Evolutionary conservation across 2,888 invertebrate species (phyloP).

Genomic region (Ommatoiulus sabulosus): DNA sequence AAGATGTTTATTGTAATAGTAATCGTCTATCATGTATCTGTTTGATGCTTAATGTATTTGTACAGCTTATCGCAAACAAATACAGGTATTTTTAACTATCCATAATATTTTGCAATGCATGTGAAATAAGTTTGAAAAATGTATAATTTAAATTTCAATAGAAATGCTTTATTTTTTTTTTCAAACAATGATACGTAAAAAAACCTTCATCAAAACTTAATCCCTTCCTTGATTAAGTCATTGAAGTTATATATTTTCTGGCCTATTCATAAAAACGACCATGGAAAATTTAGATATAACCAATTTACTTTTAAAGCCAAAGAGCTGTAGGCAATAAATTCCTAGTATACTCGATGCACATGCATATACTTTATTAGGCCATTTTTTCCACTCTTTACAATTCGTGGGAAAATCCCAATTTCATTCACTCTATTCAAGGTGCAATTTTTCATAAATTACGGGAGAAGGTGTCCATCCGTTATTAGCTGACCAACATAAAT

Average conservation of each 20-base stretch:
- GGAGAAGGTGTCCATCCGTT: not conserved
- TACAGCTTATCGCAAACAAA: too few species aligned
- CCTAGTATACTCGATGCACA: not conserved
- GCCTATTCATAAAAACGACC: not conserved
- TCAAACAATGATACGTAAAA: not conserved
- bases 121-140: too few species aligned
- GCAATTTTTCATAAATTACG: not conserved
- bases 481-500: not conserved
- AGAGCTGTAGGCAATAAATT: not conserved
- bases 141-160: too few species aligned
- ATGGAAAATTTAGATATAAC: not conserved
- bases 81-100: too few species aligned
- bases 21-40: too few species aligned
- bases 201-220: not conserved
- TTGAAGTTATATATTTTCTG: not conserved
- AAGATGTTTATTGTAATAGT: too few species aligned
- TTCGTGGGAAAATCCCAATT: conserved; percentile 1
- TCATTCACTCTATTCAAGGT: not conserved
- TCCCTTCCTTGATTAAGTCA: not conserved
- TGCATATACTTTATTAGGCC: not conserved
- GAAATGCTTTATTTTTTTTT: not conserved
- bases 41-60: too few species aligned
- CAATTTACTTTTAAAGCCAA: not conserved
- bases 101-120: too few species aligned
- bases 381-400: not conserved